A percentile compares a stretch with the other conserved stretches of the same genome.
Evolutionary conservation across 1,140 invertebrate species (phyloP).

Genomic region (Halictus rubicundus): DNA sequence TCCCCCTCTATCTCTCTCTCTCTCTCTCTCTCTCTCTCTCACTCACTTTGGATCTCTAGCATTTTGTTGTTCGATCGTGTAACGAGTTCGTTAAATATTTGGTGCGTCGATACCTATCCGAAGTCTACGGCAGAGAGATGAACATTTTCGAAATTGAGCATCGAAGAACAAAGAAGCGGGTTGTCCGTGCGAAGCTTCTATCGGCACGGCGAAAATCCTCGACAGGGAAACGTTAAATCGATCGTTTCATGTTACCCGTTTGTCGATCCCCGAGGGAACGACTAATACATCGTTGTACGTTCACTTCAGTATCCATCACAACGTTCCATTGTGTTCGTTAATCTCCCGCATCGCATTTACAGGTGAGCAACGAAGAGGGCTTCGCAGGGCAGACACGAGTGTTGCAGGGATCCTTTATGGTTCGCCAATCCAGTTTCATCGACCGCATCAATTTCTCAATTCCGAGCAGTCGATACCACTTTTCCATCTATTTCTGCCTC

Average conservation of each 20-base stretch:
- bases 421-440: neutral
- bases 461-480: no score
- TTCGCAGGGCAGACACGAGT: neutral
- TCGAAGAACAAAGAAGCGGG: neutral
- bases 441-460: neutral
- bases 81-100: neutral
- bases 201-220: neutral
- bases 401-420: neutral
- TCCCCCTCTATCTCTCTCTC: no score
- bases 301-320: conserved; percentile 1
- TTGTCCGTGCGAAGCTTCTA: neutral
- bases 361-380: conserved; percentile 2
- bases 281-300: neutral
- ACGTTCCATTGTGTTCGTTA: conserved; percentile 1
- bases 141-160: neutral
- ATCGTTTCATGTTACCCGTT: neutral
- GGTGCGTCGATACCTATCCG: neutral
- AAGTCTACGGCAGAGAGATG: neutral
- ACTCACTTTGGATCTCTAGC: neutral
- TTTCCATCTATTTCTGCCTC: no score
- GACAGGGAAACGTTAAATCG: neutral
- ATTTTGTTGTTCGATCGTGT: neutral
- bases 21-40: no score
- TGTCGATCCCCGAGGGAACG: neutral
- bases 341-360: conserved; percentile 5